Conservation (phyloP, 2,888 invertebrate species). For the Chloroclysta siterata region DNA sequence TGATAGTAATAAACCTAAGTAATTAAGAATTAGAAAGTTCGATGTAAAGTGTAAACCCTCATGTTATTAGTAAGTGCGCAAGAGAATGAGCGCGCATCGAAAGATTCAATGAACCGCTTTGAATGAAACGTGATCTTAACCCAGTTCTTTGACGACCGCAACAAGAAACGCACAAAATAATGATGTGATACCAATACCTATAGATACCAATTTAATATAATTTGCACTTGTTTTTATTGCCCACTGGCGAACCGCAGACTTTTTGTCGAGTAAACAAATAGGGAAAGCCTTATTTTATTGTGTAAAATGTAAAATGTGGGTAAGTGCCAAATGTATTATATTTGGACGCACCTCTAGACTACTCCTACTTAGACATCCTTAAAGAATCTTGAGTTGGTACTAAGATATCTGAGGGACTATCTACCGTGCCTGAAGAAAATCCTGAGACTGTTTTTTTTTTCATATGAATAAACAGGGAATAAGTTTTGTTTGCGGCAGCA, state of each 20-base stretch:
- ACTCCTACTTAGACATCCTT: too few species aligned
- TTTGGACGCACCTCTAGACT: too few species aligned
- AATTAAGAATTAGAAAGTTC: constrained; percentile 44
- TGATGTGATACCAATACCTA: constrained; percentile 22
- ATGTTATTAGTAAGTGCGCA: constrained; percentile 34
- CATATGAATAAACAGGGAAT: too few species aligned
- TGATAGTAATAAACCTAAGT: constrained; percentile 12
- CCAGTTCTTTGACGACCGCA: constrained; percentile 52
- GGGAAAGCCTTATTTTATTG: constrained; percentile 5
- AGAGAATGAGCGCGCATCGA: constrained; percentile 41
- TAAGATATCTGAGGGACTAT: too few species aligned
- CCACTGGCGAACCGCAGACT: constrained; percentile 9
- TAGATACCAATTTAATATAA: constrained; percentile 25
- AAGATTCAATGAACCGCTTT: constrained; percentile 53
- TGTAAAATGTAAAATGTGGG: too few species aligned
- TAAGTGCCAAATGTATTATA: too few species aligned
- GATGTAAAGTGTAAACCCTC: constrained; percentile 14
- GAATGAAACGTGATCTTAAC: constrained; percentile 65
- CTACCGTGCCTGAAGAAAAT: too few species aligned
- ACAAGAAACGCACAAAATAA: constrained; percentile 43
- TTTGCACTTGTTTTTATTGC: constrained; percentile 31
- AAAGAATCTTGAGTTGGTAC: too few species aligned
- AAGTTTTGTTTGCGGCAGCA: too few species aligned
- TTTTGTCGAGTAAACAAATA: constrained; percentile 9
- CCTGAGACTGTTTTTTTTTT: too few species aligned